These are phyloP conservation scores for Amphilophus citrinellus DNA, from an alignment of 2,113 vertebrate species.

Conservation along the genomic window DNA sequence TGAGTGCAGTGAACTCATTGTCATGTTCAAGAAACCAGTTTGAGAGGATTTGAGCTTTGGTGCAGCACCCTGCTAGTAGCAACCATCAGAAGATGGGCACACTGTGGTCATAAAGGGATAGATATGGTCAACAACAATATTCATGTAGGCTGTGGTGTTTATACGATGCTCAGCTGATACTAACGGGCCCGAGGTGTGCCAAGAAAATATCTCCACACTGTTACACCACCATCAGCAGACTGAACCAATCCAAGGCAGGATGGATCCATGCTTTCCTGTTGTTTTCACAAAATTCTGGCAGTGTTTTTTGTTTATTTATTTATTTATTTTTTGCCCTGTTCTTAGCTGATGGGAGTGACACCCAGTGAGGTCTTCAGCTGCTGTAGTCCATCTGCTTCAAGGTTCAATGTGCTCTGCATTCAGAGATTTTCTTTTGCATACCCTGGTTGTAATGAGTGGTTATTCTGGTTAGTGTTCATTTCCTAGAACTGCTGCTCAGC, in stretches of 20 bases:
- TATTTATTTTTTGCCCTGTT: not conserved
- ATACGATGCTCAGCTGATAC: no score
- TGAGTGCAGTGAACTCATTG: not conserved
- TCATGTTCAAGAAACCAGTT: not conserved
- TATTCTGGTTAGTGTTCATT: not conserved
- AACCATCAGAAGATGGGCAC: not conserved
- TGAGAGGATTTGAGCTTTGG: not conserved
- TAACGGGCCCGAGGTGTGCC: not conserved
- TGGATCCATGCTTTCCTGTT: not conserved
- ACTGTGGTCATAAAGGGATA: not conserved
- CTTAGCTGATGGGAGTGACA: not conserved
- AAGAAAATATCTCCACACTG: not conserved
- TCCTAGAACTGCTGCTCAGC: not conserved
- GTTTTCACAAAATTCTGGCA: not conserved
- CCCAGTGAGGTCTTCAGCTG: not conserved
- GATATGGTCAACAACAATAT: not conserved
- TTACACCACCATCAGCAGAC: not conserved
- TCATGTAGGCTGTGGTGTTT: no score
- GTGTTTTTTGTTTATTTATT: no score
- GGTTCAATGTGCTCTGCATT: not conserved
- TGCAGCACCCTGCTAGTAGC: not conserved
- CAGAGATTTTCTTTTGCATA: not conserved
- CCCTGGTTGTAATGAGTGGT: not conserved
- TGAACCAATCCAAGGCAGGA: not conserved
- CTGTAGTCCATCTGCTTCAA: not conserved